Conservation (phyloP, 2,888 invertebrate species). For the Amphipyra berbera region DNA sequence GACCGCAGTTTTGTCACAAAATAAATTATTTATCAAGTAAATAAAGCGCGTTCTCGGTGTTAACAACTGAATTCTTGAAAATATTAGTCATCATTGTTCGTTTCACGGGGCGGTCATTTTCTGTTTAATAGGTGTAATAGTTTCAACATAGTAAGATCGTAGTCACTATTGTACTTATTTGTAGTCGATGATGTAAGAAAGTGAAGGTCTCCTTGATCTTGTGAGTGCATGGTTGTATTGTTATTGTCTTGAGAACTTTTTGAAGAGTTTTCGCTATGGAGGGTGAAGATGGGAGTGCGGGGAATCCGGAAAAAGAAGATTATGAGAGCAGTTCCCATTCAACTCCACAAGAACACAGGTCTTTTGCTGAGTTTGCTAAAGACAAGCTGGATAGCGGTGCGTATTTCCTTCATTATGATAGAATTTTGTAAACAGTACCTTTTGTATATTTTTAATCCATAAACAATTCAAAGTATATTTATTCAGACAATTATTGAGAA, state of each 20-base stretch:
- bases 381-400: slow-evolving; percentile 87
- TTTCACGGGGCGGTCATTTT: slow-evolving; percentile 24
- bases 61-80: slow-evolving; percentile 14
- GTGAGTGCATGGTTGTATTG: slow-evolving; percentile 71
- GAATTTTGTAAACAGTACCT: slow-evolving; percentile 21
- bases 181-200: slow-evolving; percentile 88
- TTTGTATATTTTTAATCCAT: background rate
- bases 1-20: slow-evolving; percentile 55
- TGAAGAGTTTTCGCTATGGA: slow-evolving; percentile 73
- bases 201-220: slow-evolving; percentile 72
- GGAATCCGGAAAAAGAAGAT: slow-evolving; percentile 80
- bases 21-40: slow-evolving; percentile 65
- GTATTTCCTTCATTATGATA: slow-evolving; percentile 39
- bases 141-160: slow-evolving; percentile 32
- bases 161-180: slow-evolving; percentile 74
- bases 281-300: slow-evolving; percentile 74
- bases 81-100: slow-evolving; percentile 32
- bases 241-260: slow-evolving; percentile 64
- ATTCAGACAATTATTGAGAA: too few species aligned
- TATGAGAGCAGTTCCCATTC: slow-evolving; percentile 84
- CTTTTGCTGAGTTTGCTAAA: slow-evolving; percentile 87
- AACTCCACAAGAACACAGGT: slow-evolving; percentile 85
- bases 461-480: too few species aligned
- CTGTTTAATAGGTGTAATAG: slow-evolving; percentile 22
- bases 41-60: slow-evolving; percentile 48